A percentile compares a stretch with the other conserved stretches of the same genome.
Conservation (phyloP, 2,888 invertebrate genomes). For the Elegia similella region DNA sequence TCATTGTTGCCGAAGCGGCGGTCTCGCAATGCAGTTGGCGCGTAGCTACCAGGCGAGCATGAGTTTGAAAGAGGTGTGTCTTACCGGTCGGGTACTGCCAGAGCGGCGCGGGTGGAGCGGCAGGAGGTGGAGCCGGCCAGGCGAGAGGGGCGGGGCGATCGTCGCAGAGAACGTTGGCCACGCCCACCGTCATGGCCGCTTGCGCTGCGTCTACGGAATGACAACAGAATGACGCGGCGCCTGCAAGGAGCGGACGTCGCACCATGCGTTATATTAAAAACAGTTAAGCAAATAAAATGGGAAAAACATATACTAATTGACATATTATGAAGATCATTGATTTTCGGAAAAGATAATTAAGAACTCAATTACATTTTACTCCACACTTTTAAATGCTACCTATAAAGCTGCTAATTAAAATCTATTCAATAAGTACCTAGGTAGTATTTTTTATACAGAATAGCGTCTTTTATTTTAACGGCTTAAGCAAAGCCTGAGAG, state of each 20-base stretch:
- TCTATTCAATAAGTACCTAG: too few species aligned
- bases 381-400: background rate
- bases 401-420: too few species aligned
- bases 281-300: background rate
- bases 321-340: too few species aligned
- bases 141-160: constrained; percentile 83
- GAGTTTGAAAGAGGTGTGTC: constrained; percentile 67
- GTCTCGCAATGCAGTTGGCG: constrained; percentile 79
- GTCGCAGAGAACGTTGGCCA: constrained; percentile 84
- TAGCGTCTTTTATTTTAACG: too few species aligned
- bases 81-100: constrained; percentile 90
- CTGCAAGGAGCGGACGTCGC: constrained; percentile 45
- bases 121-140: constrained; percentile 78
- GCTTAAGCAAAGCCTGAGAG: too few species aligned
- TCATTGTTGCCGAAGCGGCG: constrained; percentile 52
- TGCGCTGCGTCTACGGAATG: constrained; percentile 82
- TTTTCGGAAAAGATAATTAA: background rate
- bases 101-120: constrained; percentile 85
- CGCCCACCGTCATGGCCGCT: constrained; percentile 86
- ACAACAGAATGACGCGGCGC: constrained; percentile 65
- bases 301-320: background rate
- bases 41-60: constrained; percentile 78
- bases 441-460: too few species aligned
- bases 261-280: constrained; percentile 23
- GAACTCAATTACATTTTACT: constrained; percentile 4